Evolutionary conservation across 2,888 invertebrate species (phyloP), one percentile per base, ranked within the genome.

Genomic region (Phanerotoma sp.): DNA sequence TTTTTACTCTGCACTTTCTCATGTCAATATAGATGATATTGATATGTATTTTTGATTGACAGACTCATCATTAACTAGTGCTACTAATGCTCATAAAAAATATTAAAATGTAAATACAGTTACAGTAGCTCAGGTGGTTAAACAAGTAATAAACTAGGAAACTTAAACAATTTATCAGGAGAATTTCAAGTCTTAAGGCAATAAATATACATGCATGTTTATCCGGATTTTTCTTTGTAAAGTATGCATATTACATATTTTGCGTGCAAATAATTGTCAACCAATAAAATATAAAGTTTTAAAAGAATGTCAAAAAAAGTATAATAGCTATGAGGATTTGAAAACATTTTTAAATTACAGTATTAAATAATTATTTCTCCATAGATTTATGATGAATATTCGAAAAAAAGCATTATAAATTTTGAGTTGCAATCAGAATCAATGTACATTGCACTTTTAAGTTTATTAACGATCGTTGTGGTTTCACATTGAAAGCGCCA

Each of bases 251-350:
- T 16, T 10, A 25, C 13, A 38, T 28, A 13, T 40, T 22, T 25
- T 18, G 40, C 49, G 40, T 49, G 49, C 40, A 30, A 28, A 28
- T 49, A 49, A 49, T 49, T 28, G 40, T 49, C 49, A 40, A 10
- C n/a, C 5, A 38, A 20, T 38, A 38, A 18, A 49, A 49, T 38
- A 49, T 28, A 38, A 48, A 18, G 21, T 35, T 9, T 13, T 42
- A 11, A 22, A 48, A 18, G 15, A n/a, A n/a, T n/a, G n/a, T n/a
- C n/a, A n/a, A n/a, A n/a, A n/a, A n/a, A n/a, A n/a, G n/a, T n/a
- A n/a, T n/a, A n/a, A n/a, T n/a, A n/a, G n/a, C n/a, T n/a, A n/a
- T n/a, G n/a, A n/a, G n/a, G n/a, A n/a, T n/a, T n/a, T n/a, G n/a
- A n/a, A n/a, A n/a, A n/a, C n/a, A n/a, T n/a, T n/a, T n/a, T n/a